These are phyloP conservation scores for Xiphophorus birchmanni DNA, from an alignment of 2,797 vertebrate genomes.

Conservation along the genomic window DNA sequence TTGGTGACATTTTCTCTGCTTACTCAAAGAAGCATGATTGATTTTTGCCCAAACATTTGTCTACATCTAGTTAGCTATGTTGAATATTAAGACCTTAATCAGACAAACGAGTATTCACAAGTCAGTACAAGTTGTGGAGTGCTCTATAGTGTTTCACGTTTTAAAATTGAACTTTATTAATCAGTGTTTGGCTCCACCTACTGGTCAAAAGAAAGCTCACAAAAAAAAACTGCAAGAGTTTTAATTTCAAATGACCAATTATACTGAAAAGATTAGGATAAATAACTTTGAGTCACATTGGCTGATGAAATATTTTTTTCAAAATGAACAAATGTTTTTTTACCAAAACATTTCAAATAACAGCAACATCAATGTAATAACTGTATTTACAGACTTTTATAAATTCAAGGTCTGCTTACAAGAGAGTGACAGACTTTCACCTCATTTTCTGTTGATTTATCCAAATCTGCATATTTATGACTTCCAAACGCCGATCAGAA, in stretches of 20 bases:
- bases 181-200: constrained; percentile 70
- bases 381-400: neutral
- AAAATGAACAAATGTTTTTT: neutral
- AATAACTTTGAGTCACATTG: neutral
- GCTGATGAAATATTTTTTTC: neutral
- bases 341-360: neutral
- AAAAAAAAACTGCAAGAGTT: neutral
- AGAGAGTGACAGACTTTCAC: neutral
- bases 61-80: neutral
- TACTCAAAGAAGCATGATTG: neutral
- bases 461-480: neutral
- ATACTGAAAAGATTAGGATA: neutral
- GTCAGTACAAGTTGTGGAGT: neutral
- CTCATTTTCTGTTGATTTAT: neutral
- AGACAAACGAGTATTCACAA: neutral
- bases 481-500: neutral
- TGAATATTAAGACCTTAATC: neutral
- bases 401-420: neutral
- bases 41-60: neutral
- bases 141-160: neutral
- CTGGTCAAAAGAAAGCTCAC: constrained; percentile 29
- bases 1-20: neutral
- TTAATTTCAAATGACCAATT: neutral
- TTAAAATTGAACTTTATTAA: constrained; percentile 1
- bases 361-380: neutral